These are phyloP conservation scores for Xenopus laevis DNA, from an alignment of 2,113 vertebrate genomes.

Conservation along the genomic window DNA sequence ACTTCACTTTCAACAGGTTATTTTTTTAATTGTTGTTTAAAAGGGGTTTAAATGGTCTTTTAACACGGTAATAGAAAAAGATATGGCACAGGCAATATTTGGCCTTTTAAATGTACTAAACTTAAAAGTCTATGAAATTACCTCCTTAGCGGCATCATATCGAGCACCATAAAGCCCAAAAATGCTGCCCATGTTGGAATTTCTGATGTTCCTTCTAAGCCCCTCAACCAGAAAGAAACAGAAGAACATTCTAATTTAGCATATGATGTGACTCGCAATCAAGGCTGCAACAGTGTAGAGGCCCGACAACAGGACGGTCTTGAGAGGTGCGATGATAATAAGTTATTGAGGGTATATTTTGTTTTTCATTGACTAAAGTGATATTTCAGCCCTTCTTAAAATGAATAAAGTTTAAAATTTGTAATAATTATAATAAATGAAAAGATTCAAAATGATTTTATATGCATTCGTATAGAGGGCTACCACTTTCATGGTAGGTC, in stretches of 20 bases:
- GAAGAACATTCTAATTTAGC: conserved; percentile 8
- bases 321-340: conserved; percentile 29
- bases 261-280: conserved; percentile 1
- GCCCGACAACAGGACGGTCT: conserved; percentile 41
- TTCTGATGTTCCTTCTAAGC: conserved; percentile 16
- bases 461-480: no score
- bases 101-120: no score
- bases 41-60: no score
- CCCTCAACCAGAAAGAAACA: not conserved
- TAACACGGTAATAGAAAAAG: no score
- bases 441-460: no score
- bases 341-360: conserved; percentile 51
- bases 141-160: conserved; percentile 46
- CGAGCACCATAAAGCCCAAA: not conserved
- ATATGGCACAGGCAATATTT: no score
- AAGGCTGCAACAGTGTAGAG: not conserved
- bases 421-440: no score
- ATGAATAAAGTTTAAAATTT: no score
- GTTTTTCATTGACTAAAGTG: conserved; percentile 7
- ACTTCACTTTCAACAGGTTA: no score
- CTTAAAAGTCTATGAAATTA: not conserved
- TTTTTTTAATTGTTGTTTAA: no score
- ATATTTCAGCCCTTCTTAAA: not conserved
- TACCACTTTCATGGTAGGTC: no score
- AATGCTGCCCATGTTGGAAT: not conserved